Evolutionary conservation across 2,113 vertebrate genomes (phyloP), one percentile per base, ranked within the genome.

Genomic region (Nettapus auritus): DNA sequence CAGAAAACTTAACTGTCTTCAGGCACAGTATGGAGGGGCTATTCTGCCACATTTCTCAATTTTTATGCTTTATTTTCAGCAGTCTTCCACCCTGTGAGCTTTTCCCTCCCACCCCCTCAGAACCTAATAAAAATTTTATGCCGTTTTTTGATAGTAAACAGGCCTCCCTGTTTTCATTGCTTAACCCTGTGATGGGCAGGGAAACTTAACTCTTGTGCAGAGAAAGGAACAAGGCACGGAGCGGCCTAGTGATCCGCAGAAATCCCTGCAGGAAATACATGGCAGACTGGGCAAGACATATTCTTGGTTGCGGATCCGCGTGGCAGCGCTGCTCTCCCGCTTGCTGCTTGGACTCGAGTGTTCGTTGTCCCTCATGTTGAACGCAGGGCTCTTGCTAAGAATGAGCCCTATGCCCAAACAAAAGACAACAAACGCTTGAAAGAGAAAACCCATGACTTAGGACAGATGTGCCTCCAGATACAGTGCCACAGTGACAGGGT

Each of bases 281-380:
- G 33, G 48, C 20, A 20, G 60, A 20, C 8, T 1, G 1, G 60
- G 66, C 25, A 28, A n/a, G 38, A 17, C 8, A 0, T 0, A 18
- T 21, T 70, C 31, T 21, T 29, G 29, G 15, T 22, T 52, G 71
- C 42, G 46, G 40, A 34, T 11, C 21, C 19, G 3, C 1, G 1
- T 26, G 11, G 34, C 40, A 63, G 28, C 40, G 56, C 48, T 60
- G 29, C 68, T 74, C 71, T 62, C 40, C 38, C 5, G 13, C 56
- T 21, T 5, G 6, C 42, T 36, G 1, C 63, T 52, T 6, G 79
- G 44, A 33, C 22, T 25, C 4, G 2, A 5, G 12, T 7, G 21
- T 33, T 33, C 7, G 18, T 23, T 15, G 40, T 20, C 73, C 42
- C 62, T 63, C 22, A 9, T 2, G 31, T 33, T 60, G 53, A 44